Conservation (phyloP, 1,140 invertebrate species). For the Sinonovacula constricta region DNA sequence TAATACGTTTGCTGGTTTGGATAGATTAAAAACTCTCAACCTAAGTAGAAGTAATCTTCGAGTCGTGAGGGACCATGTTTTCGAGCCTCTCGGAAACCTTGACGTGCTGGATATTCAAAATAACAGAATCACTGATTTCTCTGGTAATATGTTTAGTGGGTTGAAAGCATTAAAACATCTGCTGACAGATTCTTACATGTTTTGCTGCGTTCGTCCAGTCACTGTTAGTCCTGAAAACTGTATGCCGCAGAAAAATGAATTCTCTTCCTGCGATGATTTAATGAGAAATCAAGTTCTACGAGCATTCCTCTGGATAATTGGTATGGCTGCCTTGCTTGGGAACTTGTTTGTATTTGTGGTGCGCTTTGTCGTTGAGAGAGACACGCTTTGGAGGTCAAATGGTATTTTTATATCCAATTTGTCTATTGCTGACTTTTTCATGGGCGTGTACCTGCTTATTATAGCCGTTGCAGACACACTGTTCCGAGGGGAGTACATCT, state of each 20-base stretch:
- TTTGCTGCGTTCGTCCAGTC: constrained; percentile 16
- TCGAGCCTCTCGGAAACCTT: neutral
- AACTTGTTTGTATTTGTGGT: constrained; percentile 56
- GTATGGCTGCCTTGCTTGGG: constrained; percentile 55
- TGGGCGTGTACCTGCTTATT: constrained; percentile 24
- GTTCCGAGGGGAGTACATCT: constrained; percentile 14
- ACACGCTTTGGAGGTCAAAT: constrained; percentile 50
- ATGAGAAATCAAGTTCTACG: constrained; percentile 54
- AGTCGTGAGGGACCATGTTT: neutral
- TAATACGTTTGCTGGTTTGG: constrained; percentile 8
- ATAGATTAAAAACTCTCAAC: neutral
- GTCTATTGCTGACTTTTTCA: constrained; percentile 21
- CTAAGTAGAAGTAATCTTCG: neutral
- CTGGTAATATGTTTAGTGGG: constrained; percentile 2
- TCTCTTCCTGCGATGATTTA: constrained; percentile 64
- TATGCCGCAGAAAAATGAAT: constrained; percentile 53
- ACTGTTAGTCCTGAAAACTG: constrained; percentile 45
- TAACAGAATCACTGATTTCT: constrained; percentile 2
- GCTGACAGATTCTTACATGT: neutral
- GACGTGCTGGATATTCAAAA: neutral
- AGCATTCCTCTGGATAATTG: constrained; percentile 63
- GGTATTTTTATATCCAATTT: constrained; percentile 45
- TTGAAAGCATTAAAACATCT: neutral
- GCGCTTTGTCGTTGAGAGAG: constrained; percentile 42
- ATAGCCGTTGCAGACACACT: constrained; percentile 7